phyloP scores from a whole-genome alignment of 2,888 invertebrate species.

The Drosophila rellima region DNA sequence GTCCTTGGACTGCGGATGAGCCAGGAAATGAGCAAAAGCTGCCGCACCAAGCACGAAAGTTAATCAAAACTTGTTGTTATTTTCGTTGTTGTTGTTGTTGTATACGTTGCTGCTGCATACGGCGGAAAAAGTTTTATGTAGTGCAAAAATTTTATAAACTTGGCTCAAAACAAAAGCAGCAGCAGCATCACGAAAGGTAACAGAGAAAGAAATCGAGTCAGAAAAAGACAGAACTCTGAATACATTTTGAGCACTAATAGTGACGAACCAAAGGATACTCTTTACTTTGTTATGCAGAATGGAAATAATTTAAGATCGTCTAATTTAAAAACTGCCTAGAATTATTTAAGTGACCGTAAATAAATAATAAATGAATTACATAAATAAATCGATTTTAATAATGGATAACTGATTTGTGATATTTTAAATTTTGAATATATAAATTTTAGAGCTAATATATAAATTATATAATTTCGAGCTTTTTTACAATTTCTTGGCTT shows the following conservation, averaged over 20 bases:
- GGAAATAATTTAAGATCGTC: no score
- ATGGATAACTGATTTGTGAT: no score
- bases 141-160: slow-evolving; percentile 65
- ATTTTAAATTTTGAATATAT: no score
- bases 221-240: slow-evolving; percentile 32
- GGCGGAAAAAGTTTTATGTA: slow-evolving; percentile 67
- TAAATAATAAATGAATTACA: no score
- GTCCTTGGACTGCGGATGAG: slow-evolving; percentile 33
- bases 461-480: no score
- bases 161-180: slow-evolving; percentile 45
- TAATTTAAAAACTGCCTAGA: neutral
- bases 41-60: slow-evolving; percentile 60
- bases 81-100: slow-evolving; percentile 16
- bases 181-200: slow-evolving; percentile 48
- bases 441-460: no score
- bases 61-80: slow-evolving; percentile 64
- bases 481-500: no score
- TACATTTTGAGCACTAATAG: slow-evolving; percentile 10
- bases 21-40: slow-evolving; percentile 70
- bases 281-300: neutral
- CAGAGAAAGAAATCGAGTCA: slow-evolving; percentile 16
- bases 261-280: slow-evolving; percentile 10
- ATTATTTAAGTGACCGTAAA: neutral
- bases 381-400: neutral
- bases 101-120: slow-evolving; percentile 34